A percentile compares a stretch with the other conserved stretches of the same genome.
Conservation (phyloP, 2,113 vertebrate species). For the Tyrannus savana region DNA sequence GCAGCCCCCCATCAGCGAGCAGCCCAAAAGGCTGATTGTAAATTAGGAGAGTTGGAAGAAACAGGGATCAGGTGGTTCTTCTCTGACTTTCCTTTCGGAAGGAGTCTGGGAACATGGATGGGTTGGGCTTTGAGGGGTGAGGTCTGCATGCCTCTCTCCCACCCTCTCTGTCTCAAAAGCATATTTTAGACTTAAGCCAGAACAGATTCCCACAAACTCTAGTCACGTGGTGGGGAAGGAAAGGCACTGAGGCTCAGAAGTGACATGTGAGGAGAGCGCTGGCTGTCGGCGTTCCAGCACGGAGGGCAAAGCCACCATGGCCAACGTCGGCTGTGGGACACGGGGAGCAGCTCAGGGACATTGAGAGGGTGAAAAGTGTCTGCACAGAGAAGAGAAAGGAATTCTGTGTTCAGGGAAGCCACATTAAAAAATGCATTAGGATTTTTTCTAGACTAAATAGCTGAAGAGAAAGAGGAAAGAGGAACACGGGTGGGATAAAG, state of each 20-base stretch:
- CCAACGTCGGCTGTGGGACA: accelerated
- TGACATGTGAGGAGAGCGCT: accelerated
- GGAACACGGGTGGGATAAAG: neutral
- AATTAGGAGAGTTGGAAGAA: neutral
- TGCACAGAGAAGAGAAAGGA: neutral
- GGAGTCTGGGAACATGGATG: neutral
- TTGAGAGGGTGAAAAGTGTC: neutral
- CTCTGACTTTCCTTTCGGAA: neutral
- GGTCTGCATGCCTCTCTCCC: neutral
- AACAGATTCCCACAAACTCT: neutral
- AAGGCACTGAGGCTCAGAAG: neutral
- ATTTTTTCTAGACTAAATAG: neutral
- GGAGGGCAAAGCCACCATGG: neutral
- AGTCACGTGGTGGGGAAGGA: neutral
- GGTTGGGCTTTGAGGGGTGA: neutral
- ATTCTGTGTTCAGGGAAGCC: neutral
- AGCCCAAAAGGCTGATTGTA: neutral
- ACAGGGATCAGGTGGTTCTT: neutral
- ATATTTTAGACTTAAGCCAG: constrained; percentile 19
- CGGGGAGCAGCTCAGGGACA: neutral
- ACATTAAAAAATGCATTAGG: neutral
- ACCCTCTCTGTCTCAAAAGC: neutral
- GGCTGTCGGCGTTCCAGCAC: neutral
- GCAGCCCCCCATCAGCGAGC: neutral
- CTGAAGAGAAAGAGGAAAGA: neutral